Percentiles rank a stretch among this genome's conserved stretches.
phyloP scores from a whole-genome alignment of 2,113 vertebrate genomes.

The Podarcis cretensis region DNA sequence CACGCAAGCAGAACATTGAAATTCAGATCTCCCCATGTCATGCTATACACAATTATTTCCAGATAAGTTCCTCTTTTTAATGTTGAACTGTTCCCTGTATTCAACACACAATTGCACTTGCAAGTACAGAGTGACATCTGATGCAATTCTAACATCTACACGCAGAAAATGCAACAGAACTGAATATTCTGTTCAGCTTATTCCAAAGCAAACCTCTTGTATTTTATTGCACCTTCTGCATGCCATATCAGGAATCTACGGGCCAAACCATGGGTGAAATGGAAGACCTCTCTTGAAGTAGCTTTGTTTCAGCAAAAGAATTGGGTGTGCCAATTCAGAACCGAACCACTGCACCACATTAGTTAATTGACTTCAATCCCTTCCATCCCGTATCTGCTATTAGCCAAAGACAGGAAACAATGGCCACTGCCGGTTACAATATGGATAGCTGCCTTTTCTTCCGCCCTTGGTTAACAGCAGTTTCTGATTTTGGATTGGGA shows the following conservation, averaged over 20 bases:
- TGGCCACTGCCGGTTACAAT: too few relatives aligned
- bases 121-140: background rate
- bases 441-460: too few relatives aligned
- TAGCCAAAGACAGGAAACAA: too few relatives aligned
- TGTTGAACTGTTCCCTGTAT: background rate
- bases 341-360: background rate
- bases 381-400: too few relatives aligned
- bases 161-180: background rate
- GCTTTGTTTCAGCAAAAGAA: background rate
- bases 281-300: background rate
- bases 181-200: background rate
- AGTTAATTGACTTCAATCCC: background rate
- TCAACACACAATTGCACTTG: background rate
- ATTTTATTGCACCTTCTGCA: background rate
- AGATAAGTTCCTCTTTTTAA: background rate
- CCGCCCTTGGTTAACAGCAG: background rate
- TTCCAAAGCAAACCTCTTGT: background rate
- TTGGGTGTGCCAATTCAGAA: too few relatives aligned
- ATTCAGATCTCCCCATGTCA: too few relatives aligned
- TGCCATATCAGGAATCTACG: background rate
- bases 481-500: background rate
- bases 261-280: background rate
- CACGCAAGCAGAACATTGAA: background rate
- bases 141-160: background rate
- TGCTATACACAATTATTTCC: background rate